These are phyloP conservation scores for Alces alces DNA, from an alignment of 2,113 vertebrate genomes.

Conservation along the genomic window DNA sequence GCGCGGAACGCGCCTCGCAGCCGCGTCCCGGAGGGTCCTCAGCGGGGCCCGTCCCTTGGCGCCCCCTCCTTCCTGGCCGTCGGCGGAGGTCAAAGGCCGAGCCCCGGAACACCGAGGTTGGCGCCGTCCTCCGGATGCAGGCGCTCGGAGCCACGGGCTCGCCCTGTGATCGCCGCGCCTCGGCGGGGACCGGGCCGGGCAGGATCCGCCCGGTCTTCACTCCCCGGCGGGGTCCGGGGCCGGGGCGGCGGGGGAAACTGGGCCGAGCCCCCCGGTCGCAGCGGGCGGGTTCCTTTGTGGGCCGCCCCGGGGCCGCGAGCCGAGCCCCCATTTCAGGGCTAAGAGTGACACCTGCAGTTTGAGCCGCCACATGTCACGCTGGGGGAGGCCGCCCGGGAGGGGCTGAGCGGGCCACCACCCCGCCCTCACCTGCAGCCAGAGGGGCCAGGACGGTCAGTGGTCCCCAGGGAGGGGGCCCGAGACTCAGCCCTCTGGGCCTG, in stretches of 20 bases:
- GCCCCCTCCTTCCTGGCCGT: neutral
- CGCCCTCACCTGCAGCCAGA: too few species aligned
- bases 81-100: neutral
- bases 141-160: neutral
- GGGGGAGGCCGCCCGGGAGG: neutral
- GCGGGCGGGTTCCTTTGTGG: neutral
- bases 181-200: neutral
- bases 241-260: fast-evolving
- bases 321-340: constrained; percentile 74
- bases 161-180: neutral
- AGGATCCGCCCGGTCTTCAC: fast-evolving
- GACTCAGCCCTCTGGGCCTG: neutral
- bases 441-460: too few species aligned
- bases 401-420: neutral
- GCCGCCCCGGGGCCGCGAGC: neutral
- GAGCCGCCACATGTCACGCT: constrained; percentile 21
- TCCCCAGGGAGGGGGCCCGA: neutral
- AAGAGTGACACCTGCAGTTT: constrained; percentile 85
- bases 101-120: neutral
- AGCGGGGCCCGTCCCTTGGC: neutral
- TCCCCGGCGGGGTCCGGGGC: fast-evolving
- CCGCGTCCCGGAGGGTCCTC: neutral
- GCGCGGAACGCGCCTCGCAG: neutral
- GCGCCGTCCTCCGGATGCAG: neutral
- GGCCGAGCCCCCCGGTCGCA: neutral